Evolutionary conservation across 1,140 invertebrate genomes (phyloP), one percentile per base, ranked within the genome.

Genomic region (Lepidotrigona ventralis): DNA sequence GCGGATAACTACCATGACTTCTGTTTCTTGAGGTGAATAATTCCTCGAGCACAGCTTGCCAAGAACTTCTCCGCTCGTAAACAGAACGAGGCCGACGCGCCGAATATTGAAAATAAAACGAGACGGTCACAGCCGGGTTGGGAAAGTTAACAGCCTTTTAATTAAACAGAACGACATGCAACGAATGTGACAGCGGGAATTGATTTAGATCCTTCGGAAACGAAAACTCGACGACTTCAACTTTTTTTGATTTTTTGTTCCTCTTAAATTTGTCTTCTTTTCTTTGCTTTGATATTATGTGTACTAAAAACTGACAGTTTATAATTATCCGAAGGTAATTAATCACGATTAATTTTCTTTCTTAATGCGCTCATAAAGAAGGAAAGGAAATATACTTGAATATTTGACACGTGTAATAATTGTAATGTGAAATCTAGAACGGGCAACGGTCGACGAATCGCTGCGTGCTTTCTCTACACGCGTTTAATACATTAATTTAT

Each of bases 11-110:
- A 81, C 85, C 71, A 74, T 39, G 64, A 85, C 86, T 88, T 77
- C 81, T 77, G 87, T 88, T 89, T 84, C 87, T 89, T 84, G 87
- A 75, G 12, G 84, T 73, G 88, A 83, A 89, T 89, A 88, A 89
- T 89, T 89, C 68, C 69, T 33, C 66, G 66, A 83, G 81, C 85
- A 66, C 66, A 23, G 74, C 39, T 54, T 81, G 76, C 66, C 77
- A 69, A 46, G 60, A 89, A 89, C 64, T 89, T 89, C 23, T 26
- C 39, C 39, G 60, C 74, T 81, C 66, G 84, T 86, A 84, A 88
- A 88, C 78, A 87, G 58, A 82, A 33, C 33, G 29, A 60, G 53
- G 63, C 70, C 63, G 64, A 77, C 85, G 54, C 70, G 53, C 53
- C 77, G 63, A 71, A 63, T 76, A 56, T 81, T 26, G 39, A 63